Evolutionary conservation across 2,797 vertebrate genomes (phyloP).

Genomic region (Urocyon cinereoargenteus): DNA sequence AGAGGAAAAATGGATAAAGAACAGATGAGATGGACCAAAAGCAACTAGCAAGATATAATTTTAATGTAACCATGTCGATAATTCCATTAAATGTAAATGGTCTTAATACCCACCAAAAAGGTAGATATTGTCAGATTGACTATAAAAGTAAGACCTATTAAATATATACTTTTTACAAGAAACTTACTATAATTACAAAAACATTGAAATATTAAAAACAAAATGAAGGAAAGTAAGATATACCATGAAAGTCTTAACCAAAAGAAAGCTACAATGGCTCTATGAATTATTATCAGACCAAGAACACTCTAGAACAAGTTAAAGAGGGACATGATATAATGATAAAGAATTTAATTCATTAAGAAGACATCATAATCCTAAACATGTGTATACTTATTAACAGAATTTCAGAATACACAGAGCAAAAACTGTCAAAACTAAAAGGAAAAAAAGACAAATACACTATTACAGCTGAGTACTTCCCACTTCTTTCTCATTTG

Average conservation of each 20-base stretch:
- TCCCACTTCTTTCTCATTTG: conserved; percentile 8
- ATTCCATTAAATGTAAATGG: conserved; percentile 32
- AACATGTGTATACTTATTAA: not conserved
- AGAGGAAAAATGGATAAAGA: not conserved
- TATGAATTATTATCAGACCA: not conserved
- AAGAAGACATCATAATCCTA: conserved; percentile 1
- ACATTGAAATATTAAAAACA: not conserved
- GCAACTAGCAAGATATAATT: not conserved
- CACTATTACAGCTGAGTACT: not conserved
- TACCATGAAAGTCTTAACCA: conserved; percentile 15
- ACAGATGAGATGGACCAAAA: not conserved
- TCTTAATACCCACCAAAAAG: not conserved
- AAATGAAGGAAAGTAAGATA: conserved; percentile 34
- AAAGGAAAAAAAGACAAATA: not conserved
- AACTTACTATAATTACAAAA: not conserved
- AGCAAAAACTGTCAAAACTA: not conserved
- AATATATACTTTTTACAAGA: not conserved
- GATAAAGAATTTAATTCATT: not conserved
- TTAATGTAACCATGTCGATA: not conserved
- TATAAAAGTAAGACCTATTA: not conserved
- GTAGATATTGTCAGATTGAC: not conserved
- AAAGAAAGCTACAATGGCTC: not conserved
- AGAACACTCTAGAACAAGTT: conserved; percentile 7
- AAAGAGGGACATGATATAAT: not conserved
- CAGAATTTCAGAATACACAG: conserved; percentile 31